Conservation (phyloP, 2,797 vertebrate species). For the Poecilia wingei region DNA sequence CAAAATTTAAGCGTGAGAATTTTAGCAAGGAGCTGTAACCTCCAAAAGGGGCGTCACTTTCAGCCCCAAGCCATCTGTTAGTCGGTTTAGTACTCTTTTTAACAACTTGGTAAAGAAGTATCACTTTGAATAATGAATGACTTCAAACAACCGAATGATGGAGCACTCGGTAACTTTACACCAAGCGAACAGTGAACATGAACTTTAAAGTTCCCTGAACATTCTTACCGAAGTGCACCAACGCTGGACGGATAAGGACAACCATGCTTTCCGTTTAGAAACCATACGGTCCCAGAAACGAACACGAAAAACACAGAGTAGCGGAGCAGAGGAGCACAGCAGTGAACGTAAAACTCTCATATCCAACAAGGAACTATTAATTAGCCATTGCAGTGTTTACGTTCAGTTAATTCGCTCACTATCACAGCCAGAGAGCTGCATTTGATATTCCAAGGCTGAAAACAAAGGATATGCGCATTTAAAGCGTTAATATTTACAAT, state of each 20-base stretch:
- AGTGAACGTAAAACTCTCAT: slow-evolving; percentile 34
- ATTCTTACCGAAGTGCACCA: slow-evolving; percentile 64
- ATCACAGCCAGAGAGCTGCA: too few relatives aligned
- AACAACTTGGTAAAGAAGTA: slow-evolving; percentile 29
- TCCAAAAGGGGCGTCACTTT: slow-evolving; percentile 4
- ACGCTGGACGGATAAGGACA: slow-evolving; percentile 16
- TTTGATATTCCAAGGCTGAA: background rate
- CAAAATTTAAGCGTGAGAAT: background rate
- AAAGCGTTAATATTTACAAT: background rate
- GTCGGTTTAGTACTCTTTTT: slow-evolving; percentile 37
- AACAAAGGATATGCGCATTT: background rate
- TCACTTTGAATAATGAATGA: slow-evolving; percentile 46
- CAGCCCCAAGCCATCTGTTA: slow-evolving; percentile 15
- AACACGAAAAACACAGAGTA: background rate
- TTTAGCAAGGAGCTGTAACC: background rate
- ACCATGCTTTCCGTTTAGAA: slow-evolving; percentile 18
- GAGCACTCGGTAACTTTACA: slow-evolving; percentile 25
- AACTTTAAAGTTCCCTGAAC: slow-evolving; percentile 3
- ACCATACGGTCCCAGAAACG: background rate
- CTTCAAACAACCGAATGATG: background rate
- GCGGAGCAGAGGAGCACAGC: slow-evolving; percentile 17
- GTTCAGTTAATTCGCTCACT: background rate
- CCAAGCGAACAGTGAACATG: slow-evolving; percentile 16
- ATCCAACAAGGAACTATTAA: background rate
- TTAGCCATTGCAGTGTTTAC: background rate